phyloP scores from a whole-genome alignment of 2,113 vertebrate species.

The Larimichthys polyactis region DNA sequence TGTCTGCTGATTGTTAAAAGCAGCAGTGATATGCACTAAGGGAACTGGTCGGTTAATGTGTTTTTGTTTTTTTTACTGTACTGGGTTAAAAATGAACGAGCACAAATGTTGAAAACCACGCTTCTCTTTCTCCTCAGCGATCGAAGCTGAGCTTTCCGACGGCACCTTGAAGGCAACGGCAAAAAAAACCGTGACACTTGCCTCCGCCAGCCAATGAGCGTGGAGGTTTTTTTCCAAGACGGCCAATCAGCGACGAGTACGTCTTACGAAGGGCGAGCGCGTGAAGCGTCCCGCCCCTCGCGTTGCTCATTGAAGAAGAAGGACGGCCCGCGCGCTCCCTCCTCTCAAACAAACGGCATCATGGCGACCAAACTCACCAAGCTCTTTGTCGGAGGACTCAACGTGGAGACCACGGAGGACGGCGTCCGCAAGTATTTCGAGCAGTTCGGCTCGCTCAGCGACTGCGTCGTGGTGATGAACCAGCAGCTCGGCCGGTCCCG shows the following conservation, averaged over 20 bases:
- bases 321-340: slow-evolving; percentile 47
- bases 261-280: slow-evolving; percentile 43
- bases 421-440: slow-evolving; percentile 94
- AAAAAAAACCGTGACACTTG: neutral
- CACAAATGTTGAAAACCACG: slow-evolving; percentile 13
- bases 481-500: slow-evolving; percentile 84
- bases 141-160: slow-evolving; percentile 25
- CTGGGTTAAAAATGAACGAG: neutral
- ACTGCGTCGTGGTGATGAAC: slow-evolving; percentile 82
- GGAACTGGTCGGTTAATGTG: neutral
- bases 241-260: slow-evolving; percentile 66
- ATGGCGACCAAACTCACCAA: slow-evolving; percentile 95
- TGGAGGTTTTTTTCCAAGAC: slow-evolving; percentile 44
- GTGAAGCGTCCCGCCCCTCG: slow-evolving; percentile 57
- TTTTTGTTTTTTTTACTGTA: slow-evolving; percentile 8
- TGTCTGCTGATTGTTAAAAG: neutral
- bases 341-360: slow-evolving; percentile 77
- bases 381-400: slow-evolving; percentile 96
- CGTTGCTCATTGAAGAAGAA: slow-evolving; percentile 80
- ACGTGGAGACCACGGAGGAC: slow-evolving; percentile 94
- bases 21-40: rapidly evolving
- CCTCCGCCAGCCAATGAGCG: slow-evolving; percentile 15
- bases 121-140: slow-evolving; percentile 14
- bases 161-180: slow-evolving; percentile 31
- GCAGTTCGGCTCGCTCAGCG: slow-evolving; percentile 87